Base-by-base conservation (phyloP, 1,140 invertebrate genomes). In the Steinernema khuongi region DNA sequence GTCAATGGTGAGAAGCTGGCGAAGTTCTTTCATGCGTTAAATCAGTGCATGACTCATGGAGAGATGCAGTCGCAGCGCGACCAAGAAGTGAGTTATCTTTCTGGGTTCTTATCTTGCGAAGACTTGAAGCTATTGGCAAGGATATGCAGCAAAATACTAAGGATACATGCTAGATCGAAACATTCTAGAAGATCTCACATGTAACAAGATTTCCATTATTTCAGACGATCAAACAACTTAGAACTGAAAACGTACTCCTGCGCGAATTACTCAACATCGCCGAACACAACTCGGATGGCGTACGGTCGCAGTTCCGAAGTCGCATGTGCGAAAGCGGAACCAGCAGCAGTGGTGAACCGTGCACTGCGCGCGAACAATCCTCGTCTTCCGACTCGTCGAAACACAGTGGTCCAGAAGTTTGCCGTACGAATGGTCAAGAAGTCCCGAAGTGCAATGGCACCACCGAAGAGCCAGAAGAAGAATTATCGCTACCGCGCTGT, bases 231-330 rank as follows among this genome's bases (percentile, higher is more conserved):
- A 60, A 60, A 60, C 50, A 60, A 26, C 50, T 60, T 60, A 11
- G 50, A 60, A 60, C 50, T 7, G 50, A 60, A 22, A 60, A 60
- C 50, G 19, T 22, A 4, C 7, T 60, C 26, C 50, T 60, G 14
- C 50, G 50, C 11, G 50, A 60, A 22, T 26, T 60, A 17, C 50
- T 60, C 50, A 60, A 60, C 50, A 60, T 60, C 50, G 50, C 50
- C 11, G 22, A 7, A 4, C 50, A 60, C 22, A 60, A 60, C 50
- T 7, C 50, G 11, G 50, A 22, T 4, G 50, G 19, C 50, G 50
- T 60, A 7, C 50, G 11, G 26, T 7, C 50, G 7, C 4, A 4
- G 14, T 60, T 60, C 22, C 11, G 50, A 22, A 60, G 22, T 22
- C 7, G 50, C 4, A 60, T 60, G 50, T 60, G 50, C 50, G 50